Conservation (phyloP, 2,797 vertebrate genomes). For the Ctenopoma kingsleyae region DNA sequence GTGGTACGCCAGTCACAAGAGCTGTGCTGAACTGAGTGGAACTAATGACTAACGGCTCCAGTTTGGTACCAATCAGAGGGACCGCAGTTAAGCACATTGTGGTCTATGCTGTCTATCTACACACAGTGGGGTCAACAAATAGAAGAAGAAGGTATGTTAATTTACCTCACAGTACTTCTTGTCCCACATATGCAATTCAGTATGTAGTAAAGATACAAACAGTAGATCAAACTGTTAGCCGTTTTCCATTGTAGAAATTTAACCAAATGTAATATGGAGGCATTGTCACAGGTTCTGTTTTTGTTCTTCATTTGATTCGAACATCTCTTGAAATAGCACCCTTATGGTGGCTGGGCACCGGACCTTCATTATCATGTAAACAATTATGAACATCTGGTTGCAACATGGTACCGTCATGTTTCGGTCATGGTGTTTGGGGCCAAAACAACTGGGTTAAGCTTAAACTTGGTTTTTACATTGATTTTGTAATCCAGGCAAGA, state of each 20-base stretch:
- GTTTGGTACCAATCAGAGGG: slow-evolving; percentile 42
- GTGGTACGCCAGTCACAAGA: slow-evolving; percentile 63
- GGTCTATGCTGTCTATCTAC: neutral
- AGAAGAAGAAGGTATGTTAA: neutral
- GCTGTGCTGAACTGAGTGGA: slow-evolving; percentile 55
- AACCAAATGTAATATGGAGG: neutral
- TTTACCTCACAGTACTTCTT: neutral
- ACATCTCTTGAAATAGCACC: too few relatives aligned
- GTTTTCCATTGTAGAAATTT: neutral
- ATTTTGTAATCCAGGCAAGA: neutral
- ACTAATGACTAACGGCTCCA: slow-evolving; percentile 65
- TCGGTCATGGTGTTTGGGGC: too few relatives aligned
- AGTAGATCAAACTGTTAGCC: neutral
- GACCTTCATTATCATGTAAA: too few relatives aligned
- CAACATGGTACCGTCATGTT: too few relatives aligned
- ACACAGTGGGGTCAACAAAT: neutral
- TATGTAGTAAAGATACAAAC: neutral
- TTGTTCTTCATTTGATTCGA: neutral
- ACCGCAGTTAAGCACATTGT: slow-evolving; percentile 19
- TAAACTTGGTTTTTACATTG: neutral
- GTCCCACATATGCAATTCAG: neutral
- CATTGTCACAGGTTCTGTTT: neutral
- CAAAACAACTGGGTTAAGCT: too few relatives aligned
- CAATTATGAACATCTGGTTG: too few relatives aligned
- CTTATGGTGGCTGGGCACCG: too few relatives aligned